phyloP scores from a whole-genome alignment of 2,113 vertebrate species.

The Pteruthius melanotis region DNA sequence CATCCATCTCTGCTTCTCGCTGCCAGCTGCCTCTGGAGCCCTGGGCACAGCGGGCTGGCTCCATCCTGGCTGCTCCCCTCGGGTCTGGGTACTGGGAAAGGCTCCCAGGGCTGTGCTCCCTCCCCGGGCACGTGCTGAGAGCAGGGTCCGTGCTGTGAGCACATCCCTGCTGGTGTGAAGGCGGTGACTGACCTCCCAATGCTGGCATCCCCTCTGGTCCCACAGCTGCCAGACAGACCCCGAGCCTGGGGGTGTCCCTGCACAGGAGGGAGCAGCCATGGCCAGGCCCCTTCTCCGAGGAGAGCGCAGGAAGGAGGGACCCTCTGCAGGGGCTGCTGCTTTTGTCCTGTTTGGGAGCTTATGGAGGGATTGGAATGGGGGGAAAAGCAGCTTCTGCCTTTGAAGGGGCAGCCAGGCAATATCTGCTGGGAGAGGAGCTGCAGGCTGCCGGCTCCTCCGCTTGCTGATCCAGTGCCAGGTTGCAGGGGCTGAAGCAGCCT shows the following conservation, averaged over 20 bases:
- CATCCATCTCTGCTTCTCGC: neutral
- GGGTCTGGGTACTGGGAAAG: neutral
- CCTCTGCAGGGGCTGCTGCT: neutral
- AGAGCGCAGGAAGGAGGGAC: too few species aligned
- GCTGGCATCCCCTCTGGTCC: neutral
- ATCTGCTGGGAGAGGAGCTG: neutral
- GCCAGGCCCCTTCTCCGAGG: fast-evolving
- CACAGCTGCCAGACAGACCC: fast-evolving
- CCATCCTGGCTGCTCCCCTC: fast-evolving
- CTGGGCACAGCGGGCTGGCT: neutral
- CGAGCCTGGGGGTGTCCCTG: fast-evolving
- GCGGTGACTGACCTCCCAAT: fast-evolving
- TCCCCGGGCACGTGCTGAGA: neutral
- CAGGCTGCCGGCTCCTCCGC: neutral
- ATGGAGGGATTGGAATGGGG: neutral
- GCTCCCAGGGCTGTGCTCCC: neutral
- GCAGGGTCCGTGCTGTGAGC: fast-evolving
- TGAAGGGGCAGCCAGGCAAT: neutral
- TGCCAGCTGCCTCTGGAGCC: neutral
- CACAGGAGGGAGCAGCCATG: neutral
- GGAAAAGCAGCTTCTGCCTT: neutral
- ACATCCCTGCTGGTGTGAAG: neutral
- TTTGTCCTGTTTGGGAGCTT: neutral
- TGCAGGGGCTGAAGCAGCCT: conserved; percentile 24
- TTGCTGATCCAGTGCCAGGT: neutral